Evolutionary conservation across 2,797 vertebrate species (phyloP).

Genomic region (Trichosurus vulpecula): DNA sequence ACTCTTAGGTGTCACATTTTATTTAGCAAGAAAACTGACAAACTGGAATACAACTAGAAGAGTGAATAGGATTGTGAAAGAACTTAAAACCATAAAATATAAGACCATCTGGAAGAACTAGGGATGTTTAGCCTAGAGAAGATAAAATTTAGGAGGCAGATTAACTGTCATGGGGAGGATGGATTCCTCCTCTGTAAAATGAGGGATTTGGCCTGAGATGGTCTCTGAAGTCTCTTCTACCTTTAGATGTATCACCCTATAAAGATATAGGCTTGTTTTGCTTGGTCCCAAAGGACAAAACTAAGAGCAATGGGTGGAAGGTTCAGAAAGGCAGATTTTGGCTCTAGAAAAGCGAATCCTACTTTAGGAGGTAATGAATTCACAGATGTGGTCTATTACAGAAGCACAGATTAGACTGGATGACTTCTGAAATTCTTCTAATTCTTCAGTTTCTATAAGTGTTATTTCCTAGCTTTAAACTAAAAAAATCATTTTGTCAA

Average conservation of each 20-base stretch:
- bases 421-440: constrained; percentile 21
- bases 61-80: background rate
- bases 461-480: constrained; percentile 36
- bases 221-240: background rate
- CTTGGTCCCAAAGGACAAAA: background rate
- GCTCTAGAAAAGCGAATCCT: background rate
- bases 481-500: constrained; percentile 26
- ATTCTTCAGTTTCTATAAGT: constrained; percentile 17
- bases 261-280: background rate
- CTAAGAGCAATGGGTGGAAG: background rate
- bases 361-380: background rate
- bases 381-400: background rate
- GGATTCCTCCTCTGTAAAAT: background rate
- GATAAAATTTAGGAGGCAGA: background rate
- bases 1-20: background rate
- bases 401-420: background rate
- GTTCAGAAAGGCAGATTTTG: background rate
- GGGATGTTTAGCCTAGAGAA: background rate
- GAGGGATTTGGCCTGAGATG: background rate
- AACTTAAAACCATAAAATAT: background rate
- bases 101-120: background rate
- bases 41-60: background rate
- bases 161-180: background rate
- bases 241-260: background rate
- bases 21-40: background rate